phyloP scores from a whole-genome alignment of 2,113 vertebrate species.

The Antennarius striatus region DNA sequence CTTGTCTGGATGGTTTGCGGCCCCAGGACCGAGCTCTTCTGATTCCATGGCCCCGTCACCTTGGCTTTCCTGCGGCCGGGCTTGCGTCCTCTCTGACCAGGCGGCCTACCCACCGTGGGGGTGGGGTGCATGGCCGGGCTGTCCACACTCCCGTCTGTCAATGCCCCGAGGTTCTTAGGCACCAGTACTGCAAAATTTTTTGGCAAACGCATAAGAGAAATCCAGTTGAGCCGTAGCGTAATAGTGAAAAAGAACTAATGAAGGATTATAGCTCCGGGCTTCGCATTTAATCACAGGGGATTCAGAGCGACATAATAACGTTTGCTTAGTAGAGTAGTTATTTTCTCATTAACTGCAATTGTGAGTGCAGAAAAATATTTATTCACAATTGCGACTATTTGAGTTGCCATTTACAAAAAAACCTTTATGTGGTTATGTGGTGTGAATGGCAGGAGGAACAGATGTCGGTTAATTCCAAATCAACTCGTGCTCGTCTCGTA shows the following conservation, averaged over 20 bases:
- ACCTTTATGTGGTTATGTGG: not conserved
- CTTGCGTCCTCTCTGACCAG: constrained; percentile 90
- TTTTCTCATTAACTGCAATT: constrained; percentile 7
- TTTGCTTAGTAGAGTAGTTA: not conserved
- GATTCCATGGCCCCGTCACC: constrained; percentile 79
- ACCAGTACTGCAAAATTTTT: constrained; percentile 83
- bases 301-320: not conserved
- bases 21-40: constrained; percentile 77
- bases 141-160: constrained; percentile 87
- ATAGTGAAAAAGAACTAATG: not conserved
- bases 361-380: not conserved
- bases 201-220: constrained; percentile 34
- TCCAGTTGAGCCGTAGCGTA: no score
- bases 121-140: constrained; percentile 85
- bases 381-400: not conserved
- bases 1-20: constrained; percentile 64
- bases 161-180: constrained; percentile 86
- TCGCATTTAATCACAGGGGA: not conserved
- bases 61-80: constrained; percentile 93
- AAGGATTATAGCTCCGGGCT: not conserved
- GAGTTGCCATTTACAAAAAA: not conserved
- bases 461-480: not conserved
- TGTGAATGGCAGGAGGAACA: not conserved
- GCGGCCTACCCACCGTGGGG: constrained; percentile 81
- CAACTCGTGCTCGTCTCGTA: constrained; percentile 5